Evolutionary conservation across 2,888 invertebrate species (phyloP).

Genomic region (Beris morrisii): DNA sequence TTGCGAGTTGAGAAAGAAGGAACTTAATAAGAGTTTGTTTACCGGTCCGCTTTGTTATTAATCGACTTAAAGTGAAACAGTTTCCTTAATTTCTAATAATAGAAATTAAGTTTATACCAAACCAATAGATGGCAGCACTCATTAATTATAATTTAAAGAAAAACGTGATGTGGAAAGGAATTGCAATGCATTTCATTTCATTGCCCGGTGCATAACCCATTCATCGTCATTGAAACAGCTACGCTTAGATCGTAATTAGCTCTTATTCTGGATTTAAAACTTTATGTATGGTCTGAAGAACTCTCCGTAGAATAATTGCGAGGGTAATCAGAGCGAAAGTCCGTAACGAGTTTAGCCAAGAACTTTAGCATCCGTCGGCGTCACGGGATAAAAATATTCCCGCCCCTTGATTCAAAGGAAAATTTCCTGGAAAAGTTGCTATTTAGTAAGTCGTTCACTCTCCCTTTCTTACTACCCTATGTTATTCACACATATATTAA

Average conservation of each 20-base stretch:
- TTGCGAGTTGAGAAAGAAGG: too few species aligned
- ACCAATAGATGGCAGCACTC: too few species aligned
- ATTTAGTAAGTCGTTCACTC: constrained; percentile 21
- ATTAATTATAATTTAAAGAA: too few species aligned
- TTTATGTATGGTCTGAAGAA: not conserved
- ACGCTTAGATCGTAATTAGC: constrained; percentile 31
- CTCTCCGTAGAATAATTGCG: constrained; percentile 17
- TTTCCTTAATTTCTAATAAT: too few species aligned
- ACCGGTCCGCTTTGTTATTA: too few species aligned
- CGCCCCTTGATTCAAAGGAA: constrained; percentile 12
- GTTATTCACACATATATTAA: not conserved
- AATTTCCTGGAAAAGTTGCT: constrained; percentile 28
- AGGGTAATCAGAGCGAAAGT: constrained; percentile 28
- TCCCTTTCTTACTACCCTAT: not conserved
- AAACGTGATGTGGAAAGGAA: too few species aligned
- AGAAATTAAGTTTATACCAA: too few species aligned
- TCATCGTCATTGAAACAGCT: constrained; percentile 29
- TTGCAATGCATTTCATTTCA: too few species aligned
- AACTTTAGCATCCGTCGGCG: constrained; percentile 13
- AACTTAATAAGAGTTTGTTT: too few species aligned
- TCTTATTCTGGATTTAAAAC: constrained; percentile 29
- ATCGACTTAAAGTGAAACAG: too few species aligned
- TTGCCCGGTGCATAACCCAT: constrained; percentile 10
- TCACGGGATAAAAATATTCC: not conserved
- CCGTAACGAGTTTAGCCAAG: constrained; percentile 25